A percentile compares a stretch with the other conserved stretches of the same genome.
These are phyloP conservation scores for Steinernema scapterisci DNA, from an alignment of 2,888 invertebrate species.

Conservation along the genomic window DNA sequence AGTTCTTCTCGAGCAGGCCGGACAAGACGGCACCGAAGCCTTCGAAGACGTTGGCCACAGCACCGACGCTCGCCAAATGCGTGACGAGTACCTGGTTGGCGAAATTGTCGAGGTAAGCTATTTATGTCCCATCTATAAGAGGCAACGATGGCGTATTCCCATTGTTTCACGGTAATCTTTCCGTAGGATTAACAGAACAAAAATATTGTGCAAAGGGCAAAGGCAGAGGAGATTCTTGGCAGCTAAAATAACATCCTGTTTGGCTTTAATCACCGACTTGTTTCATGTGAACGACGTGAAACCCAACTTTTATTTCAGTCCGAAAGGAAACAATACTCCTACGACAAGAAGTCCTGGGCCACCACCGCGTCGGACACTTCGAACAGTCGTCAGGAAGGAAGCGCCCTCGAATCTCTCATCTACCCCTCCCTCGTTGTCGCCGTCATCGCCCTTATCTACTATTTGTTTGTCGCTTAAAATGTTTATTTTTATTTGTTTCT, in stretches of 20 bases:
- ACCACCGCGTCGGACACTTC: background rate
- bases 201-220: background rate
- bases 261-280: constrained; percentile 36
- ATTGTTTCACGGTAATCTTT: background rate
- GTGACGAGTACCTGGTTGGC: constrained; percentile 62
- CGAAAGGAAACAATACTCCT: constrained; percentile 59
- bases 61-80: constrained; percentile 65
- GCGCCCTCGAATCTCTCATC: constrained; percentile 43
- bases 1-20: constrained; percentile 67
- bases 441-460: constrained; percentile 60
- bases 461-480: constrained; percentile 48
- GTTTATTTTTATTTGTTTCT: no score
- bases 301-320: constrained; percentile 45
- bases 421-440: constrained; percentile 54
- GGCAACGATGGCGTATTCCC: no score
- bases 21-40: constrained; percentile 65
- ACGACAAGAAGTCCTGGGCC: constrained; percentile 56
- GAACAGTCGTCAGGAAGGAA: constrained; percentile 26
- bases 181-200: background rate
- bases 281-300: background rate
- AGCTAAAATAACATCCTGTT: background rate
- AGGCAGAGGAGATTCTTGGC: constrained; percentile 8
- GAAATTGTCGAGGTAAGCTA: constrained; percentile 52
- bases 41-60: constrained; percentile 68
- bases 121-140: no score